These are phyloP conservation scores for Epiperipatus broadwayi DNA, from an alignment of 2,888 invertebrate species.

Conservation along the genomic window DNA sequence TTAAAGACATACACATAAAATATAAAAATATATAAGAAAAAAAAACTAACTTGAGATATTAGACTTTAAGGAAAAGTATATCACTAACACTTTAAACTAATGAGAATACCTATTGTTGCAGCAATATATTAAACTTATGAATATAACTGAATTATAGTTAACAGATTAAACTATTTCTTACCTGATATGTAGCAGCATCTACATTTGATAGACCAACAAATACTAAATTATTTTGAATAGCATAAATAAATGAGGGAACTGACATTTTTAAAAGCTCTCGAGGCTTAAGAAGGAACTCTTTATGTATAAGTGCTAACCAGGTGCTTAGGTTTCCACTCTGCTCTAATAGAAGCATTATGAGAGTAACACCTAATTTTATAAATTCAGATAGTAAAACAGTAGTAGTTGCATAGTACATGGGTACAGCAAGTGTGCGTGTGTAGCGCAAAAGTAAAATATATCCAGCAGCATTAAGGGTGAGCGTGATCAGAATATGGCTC, in stretches of 20 bases:
- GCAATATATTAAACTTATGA: neutral
- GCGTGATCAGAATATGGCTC: too few species aligned
- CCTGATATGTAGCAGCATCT: slow-evolving; percentile 25
- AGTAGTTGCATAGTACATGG: too few species aligned
- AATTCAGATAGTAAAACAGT: too few species aligned
- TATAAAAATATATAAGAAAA: too few species aligned
- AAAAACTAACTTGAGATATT: too few species aligned
- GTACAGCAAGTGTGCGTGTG: too few species aligned
- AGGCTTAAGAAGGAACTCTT: slow-evolving; percentile 21
- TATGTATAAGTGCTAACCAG: neutral
- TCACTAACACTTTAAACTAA: too few species aligned
- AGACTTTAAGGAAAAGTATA: too few species aligned
- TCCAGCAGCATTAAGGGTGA: too few species aligned
- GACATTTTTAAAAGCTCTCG: slow-evolving; percentile 24
- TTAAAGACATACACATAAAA: too few species aligned
- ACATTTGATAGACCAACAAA: slow-evolving; percentile 25
- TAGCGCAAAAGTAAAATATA: too few species aligned
- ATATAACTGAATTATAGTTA: slow-evolving; percentile 7
- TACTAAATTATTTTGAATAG: slow-evolving; percentile 26
- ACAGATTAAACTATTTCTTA: slow-evolving; percentile 10
- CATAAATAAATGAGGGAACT: slow-evolving; percentile 24
- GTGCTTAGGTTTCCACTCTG: neutral
- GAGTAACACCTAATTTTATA: too few species aligned
- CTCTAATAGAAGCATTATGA: neutral
- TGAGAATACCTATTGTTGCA: neutral